Evolutionary conservation across 2,888 invertebrate species (phyloP).

Genomic region (Phlogophora meticulosa): DNA sequence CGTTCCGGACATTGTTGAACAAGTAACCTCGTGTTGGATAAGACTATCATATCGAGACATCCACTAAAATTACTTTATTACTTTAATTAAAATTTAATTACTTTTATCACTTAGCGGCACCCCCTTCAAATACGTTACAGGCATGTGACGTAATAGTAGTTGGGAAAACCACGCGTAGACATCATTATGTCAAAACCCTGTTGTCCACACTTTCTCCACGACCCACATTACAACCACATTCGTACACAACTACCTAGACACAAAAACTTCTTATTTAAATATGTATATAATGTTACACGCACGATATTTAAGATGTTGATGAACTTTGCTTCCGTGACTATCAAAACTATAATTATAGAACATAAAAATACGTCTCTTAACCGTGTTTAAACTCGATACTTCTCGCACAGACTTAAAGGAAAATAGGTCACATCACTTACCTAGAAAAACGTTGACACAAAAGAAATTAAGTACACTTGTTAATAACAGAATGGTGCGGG

Average conservation of each 20-base stretch:
- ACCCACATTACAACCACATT: constrained; percentile 3
- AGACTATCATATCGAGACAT: neutral
- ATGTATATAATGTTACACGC: constrained; percentile 2
- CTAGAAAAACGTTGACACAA: constrained; percentile 34
- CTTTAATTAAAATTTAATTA: no score
- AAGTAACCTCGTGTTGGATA: constrained; percentile 1
- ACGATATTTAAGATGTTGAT: neutral
- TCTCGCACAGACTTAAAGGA: no score
- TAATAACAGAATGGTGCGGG: constrained; percentile 50
- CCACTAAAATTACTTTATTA: constrained; percentile 32
- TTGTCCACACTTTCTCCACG: constrained; percentile 18
- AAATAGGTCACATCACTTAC: constrained; percentile 43
- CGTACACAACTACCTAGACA: neutral
- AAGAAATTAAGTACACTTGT: constrained; percentile 23
- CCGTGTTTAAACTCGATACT: neutral
- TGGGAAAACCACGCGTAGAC: neutral
- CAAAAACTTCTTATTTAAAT: constrained; percentile 15
- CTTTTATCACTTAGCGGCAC: constrained; percentile 34
- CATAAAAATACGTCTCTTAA: neutral
- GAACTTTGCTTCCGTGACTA: constrained; percentile 36
- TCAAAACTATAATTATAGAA: constrained; percentile 2
- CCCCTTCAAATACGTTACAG: constrained; percentile 14
- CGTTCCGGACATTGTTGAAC: neutral
- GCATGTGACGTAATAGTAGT: constrained; percentile 3
- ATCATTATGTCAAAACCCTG: constrained; percentile 8